Conservation (phyloP, 1,140 invertebrate genomes). For the Chironomus tepperi region DNA sequence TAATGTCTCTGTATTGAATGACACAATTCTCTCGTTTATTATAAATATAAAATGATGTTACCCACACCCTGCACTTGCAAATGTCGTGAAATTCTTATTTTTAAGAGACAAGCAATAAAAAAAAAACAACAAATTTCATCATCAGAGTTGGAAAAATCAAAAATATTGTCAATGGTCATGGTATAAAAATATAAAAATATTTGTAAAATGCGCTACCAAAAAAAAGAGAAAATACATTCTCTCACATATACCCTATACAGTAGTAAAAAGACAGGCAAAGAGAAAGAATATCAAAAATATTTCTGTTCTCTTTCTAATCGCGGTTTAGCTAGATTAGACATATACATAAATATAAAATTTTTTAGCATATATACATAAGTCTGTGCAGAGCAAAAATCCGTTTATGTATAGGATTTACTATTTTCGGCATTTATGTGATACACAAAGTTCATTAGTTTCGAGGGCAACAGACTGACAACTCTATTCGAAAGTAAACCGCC, state of each 20-base stretch:
- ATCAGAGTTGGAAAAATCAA: slow-evolving; percentile 13
- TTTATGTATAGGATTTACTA: neutral
- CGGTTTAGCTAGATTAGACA: neutral
- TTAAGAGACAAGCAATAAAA: neutral
- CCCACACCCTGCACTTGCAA: neutral
- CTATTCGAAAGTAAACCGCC: neutral
- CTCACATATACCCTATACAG: too few relatives aligned
- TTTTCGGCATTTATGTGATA: neutral
- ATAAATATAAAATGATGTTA: neutral
- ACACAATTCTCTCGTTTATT: neutral
- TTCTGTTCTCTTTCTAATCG: neutral
- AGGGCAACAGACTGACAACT: slow-evolving; percentile 18
- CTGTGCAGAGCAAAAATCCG: neutral
- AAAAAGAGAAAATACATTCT: neutral
- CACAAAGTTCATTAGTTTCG: slow-evolving; percentile 18
- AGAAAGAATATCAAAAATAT: neutral
- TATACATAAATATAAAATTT: neutral
- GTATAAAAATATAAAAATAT: neutral
- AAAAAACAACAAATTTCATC: neutral
- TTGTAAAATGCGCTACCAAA: neutral
- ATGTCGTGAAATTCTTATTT: neutral
- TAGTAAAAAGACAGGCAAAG: neutral
- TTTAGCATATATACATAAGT: neutral
- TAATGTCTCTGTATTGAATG: neutral
- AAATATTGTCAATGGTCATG: slow-evolving; percentile 22